Conservation (phyloP, 1,140 invertebrate species). For the Saccostrea cuccullata region DNA sequence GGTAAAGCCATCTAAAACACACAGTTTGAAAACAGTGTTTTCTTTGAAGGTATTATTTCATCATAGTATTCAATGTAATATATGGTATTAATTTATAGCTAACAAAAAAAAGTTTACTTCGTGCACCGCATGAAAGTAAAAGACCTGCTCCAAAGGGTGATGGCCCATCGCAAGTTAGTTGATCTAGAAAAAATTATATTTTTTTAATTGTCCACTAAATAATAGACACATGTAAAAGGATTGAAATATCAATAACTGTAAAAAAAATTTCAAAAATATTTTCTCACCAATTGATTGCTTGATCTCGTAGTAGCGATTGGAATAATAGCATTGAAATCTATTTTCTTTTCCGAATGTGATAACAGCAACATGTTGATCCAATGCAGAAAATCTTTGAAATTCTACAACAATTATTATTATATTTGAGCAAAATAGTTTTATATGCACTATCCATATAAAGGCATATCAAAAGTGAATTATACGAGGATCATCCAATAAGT, state of each 20-base stretch:
- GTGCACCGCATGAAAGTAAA: background rate
- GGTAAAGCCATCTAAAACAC: background rate
- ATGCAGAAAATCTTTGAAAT: background rate
- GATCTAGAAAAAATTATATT: background rate
- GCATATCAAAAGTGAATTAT: no score
- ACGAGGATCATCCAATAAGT: no score
- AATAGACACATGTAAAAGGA: background rate
- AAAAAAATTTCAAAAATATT: background rate
- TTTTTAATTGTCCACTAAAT: background rate
- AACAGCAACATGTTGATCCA: background rate
- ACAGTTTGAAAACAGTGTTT: no score
- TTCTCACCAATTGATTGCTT: background rate
- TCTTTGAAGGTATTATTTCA: no score
- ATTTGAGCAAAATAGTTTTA: background rate
- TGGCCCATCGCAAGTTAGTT: background rate
- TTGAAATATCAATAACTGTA: background rate
- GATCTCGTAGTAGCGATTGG: conserved; percentile 15
- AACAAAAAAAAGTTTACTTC: background rate
- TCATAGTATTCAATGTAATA: no score
- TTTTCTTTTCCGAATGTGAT: conserved; percentile 10
- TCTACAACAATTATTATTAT: background rate
- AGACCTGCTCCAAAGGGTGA: conserved; percentile 1
- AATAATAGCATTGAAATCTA: background rate
- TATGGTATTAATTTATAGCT: background rate
- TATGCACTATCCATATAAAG: no score